Evolutionary conservation across 2,113 vertebrate species (phyloP).

Genomic region (Daphoenositta chrysoptera): DNA sequence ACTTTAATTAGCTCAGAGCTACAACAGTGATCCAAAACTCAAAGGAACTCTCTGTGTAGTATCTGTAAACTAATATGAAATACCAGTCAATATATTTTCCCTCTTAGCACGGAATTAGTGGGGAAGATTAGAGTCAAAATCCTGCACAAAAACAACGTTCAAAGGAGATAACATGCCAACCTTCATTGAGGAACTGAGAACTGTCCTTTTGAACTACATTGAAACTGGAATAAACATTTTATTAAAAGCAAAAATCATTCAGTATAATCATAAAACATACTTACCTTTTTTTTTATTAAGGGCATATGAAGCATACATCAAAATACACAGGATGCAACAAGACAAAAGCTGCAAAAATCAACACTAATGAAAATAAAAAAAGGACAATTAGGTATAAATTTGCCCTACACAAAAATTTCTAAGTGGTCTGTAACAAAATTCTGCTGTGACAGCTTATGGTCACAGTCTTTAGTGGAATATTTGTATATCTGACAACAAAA

Average conservation of each 20-base stretch:
- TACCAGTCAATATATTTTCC: neutral
- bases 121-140: neutral
- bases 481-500: neutral
- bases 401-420: neutral
- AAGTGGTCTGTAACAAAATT: neutral
- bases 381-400: neutral
- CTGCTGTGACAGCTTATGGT: neutral
- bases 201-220: neutral
- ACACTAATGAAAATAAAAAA: neutral
- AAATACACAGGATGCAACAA: neutral
- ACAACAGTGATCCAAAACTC: neutral
- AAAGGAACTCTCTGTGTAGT: neutral
- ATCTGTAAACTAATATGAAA: neutral
- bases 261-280: neutral
- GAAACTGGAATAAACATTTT: neutral
- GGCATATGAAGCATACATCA: neutral
- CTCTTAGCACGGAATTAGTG: neutral
- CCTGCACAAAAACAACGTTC: neutral
- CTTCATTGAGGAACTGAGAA: neutral
- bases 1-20: neutral
- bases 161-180: neutral
- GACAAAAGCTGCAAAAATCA: neutral
- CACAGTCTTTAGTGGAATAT: neutral
- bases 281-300: neutral
- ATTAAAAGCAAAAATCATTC: neutral